These are phyloP conservation scores for Scaptomyza hsui DNA, from an alignment of 1,140 invertebrate genomes.

Conservation along the genomic window DNA sequence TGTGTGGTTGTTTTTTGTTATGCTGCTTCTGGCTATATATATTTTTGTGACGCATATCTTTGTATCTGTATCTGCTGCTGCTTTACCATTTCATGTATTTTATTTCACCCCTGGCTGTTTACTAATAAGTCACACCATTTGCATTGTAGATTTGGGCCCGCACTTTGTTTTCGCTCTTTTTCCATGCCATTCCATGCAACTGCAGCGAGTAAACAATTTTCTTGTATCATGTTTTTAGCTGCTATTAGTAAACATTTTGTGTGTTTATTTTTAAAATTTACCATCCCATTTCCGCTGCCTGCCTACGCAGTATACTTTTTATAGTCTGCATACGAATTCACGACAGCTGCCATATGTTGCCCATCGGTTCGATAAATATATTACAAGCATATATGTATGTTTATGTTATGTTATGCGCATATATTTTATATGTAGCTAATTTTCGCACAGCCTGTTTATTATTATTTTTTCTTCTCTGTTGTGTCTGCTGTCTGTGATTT, in stretches of 20 bases:
- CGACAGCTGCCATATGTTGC: conserved; percentile 69
- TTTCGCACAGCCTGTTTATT: conserved; percentile 42
- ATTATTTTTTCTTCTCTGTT: conserved; percentile 26
- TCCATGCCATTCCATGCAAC: conserved; percentile 38
- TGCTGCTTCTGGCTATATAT: conserved; percentile 9
- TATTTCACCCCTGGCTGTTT: conserved; percentile 24
- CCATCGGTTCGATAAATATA: conserved; percentile 51
- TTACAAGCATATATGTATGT: conserved; percentile 21
- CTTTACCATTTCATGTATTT: conserved; percentile 20
- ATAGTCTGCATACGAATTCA: conserved; percentile 57
- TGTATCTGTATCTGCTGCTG: conserved; percentile 7
- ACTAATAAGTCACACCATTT: conserved; percentile 56
- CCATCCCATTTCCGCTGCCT: conserved; percentile 62
- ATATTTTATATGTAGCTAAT: conserved; percentile 51
- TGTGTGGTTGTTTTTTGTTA: background rate
- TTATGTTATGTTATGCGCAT: conserved; percentile 21
- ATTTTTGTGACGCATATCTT: background rate
- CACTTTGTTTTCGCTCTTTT: conserved; percentile 13
- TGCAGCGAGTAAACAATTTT: conserved; percentile 64
- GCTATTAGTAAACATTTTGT: conserved; percentile 70
- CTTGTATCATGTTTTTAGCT: conserved; percentile 49
- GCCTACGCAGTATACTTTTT: conserved; percentile 27
- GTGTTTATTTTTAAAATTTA: conserved; percentile 59
- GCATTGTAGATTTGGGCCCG: conserved; percentile 59
- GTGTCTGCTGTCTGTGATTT: conserved; percentile 10